Percentiles rank a stretch among this genome's conserved stretches.
phyloP scores from a whole-genome alignment of 1,140 invertebrate species.

The Heliconius hermathena region DNA sequence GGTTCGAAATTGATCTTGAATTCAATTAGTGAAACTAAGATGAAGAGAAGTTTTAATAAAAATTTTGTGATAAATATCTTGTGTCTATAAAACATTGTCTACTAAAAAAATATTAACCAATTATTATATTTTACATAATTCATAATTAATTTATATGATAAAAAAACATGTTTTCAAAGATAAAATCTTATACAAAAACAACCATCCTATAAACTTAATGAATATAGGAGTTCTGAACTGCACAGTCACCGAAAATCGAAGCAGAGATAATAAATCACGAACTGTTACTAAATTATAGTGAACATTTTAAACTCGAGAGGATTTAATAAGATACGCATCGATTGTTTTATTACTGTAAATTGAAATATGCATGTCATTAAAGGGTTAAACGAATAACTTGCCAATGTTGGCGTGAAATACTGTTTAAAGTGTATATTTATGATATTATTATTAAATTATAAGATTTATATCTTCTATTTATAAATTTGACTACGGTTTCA shows the following conservation, averaged over 20 bases:
- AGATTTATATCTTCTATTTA: not conserved
- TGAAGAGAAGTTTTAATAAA: not conserved
- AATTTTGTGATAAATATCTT: not conserved
- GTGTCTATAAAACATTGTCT: too few relatives aligned
- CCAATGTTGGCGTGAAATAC: not conserved
- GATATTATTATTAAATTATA: not conserved
- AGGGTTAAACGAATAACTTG: constrained; percentile 60
- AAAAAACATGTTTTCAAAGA: not conserved
- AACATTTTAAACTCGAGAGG: constrained; percentile 72
- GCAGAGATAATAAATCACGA: constrained; percentile 60
- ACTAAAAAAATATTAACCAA: too few relatives aligned
- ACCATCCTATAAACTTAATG: constrained; percentile 44
- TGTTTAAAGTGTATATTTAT: not conserved
- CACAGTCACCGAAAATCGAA: constrained; percentile 60
- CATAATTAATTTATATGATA: too few relatives aligned
- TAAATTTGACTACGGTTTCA: not conserved
- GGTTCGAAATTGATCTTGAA: constrained; percentile 13
- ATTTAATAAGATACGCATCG: constrained; percentile 77
- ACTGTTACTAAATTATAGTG: constrained; percentile 66
- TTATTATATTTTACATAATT: too few relatives aligned
- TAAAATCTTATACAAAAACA: constrained; percentile 1
- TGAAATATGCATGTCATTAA: constrained; percentile 64
- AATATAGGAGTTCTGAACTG: constrained; percentile 42
- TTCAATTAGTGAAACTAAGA: constrained; percentile 23
- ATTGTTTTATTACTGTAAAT: constrained; percentile 70